Percentiles rank a stretch among this genome's conserved stretches.
phyloP scores from a whole-genome alignment of 2,888 invertebrate genomes.

The Drosophila peninsularis region DNA sequence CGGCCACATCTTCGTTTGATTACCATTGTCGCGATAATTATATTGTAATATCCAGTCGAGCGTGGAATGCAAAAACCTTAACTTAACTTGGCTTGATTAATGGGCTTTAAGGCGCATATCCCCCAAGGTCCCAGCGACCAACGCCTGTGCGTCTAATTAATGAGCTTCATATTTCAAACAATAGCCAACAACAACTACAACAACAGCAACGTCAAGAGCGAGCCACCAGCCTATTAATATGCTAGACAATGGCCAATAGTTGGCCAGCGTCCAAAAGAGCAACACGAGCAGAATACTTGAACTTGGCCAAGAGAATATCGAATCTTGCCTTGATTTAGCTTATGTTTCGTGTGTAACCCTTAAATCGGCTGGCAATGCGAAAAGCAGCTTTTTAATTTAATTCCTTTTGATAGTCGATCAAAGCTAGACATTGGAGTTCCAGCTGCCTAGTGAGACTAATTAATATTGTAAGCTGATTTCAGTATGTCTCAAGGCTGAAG shows the following conservation, averaged over 20 bases:
- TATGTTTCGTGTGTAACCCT: neutral
- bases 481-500: neutral
- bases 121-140: constrained; percentile 54
- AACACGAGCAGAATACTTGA: constrained; percentile 12
- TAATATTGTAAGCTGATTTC: neutral
- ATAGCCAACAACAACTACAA: constrained; percentile 33
- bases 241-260: constrained; percentile 31
- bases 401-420: neutral
- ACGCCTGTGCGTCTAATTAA: constrained; percentile 66
- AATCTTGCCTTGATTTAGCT: neutral
- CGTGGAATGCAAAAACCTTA: constrained; percentile 25
- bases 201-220: neutral
- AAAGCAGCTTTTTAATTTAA: neutral
- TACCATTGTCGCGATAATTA: constrained; percentile 59
- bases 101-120: constrained; percentile 41
- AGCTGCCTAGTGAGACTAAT: neutral
- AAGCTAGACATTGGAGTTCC: neutral
- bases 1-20: constrained; percentile 33
- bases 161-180: constrained; percentile 54
- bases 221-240: constrained; percentile 51
- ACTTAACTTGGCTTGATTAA: constrained; percentile 64
- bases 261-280: constrained; percentile 15
- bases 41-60: constrained; percentile 58
- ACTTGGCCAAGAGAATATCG: constrained; percentile 12
- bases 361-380: neutral